Conservation (phyloP, 2,113 vertebrate species). For the Perognathus longimembris region DNA sequence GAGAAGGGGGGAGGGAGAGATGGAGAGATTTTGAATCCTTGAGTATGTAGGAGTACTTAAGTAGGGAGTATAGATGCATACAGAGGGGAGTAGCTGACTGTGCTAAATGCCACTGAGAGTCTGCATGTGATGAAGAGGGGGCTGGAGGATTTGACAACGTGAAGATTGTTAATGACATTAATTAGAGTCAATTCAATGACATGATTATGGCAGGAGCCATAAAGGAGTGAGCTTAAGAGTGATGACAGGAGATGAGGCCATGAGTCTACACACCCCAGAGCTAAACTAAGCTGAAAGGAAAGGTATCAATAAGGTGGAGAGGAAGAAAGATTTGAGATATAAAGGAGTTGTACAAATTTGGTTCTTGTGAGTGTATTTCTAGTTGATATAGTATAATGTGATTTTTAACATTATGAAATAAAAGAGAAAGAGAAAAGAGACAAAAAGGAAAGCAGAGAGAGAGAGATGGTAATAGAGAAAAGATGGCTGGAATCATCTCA, state of each 20-base stretch:
- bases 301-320: neutral
- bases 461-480: neutral
- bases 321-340: neutral
- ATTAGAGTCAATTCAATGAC: constrained; percentile 4
- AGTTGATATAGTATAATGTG: neutral
- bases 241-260: neutral
- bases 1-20: neutral
- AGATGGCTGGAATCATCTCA: neutral
- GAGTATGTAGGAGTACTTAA: neutral
- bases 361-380: neutral
- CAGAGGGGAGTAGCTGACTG: neutral
- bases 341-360: neutral
- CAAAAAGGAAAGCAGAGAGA: neutral
- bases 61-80: neutral
- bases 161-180: constrained; percentile 1
- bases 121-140: neutral
- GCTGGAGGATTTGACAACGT: neutral
- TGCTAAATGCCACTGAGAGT: neutral
- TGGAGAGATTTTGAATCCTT: neutral
- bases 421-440: neutral
- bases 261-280: neutral
- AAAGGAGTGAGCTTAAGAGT: neutral
- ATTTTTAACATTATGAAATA: neutral
- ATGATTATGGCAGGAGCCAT: neutral
- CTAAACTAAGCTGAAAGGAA: neutral